Evolutionary conservation across 2,113 vertebrate genomes (phyloP).

Genomic region (Mugil cephalus): DNA sequence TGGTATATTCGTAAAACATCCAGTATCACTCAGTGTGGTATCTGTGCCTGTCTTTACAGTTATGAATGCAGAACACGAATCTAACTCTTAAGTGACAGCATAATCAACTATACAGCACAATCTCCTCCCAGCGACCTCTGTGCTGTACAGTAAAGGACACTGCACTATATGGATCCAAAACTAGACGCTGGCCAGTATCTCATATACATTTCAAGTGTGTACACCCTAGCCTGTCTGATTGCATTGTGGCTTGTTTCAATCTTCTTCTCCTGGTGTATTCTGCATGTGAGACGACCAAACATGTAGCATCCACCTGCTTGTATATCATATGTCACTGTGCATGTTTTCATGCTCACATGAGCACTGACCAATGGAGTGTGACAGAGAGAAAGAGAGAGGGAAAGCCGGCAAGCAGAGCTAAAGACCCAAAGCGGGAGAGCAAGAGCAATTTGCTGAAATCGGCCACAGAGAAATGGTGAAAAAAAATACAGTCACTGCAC

Average conservation of each 20-base stretch:
- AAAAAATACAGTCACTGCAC: neutral
- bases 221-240: neutral
- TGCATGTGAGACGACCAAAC: neutral
- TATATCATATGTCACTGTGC: neutral
- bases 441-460: constrained; percentile 19
- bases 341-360: neutral
- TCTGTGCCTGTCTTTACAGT: no score
- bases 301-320: neutral
- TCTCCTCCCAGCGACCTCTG: no score
- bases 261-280: neutral
- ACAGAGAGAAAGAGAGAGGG: neutral
- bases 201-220: no score
- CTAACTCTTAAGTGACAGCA: no score
- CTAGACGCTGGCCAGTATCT: no score
- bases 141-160: no score
- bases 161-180: no score
- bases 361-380: neutral
- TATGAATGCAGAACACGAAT: no score
- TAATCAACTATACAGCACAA: no score
- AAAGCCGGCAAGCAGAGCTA: neutral
- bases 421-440: neutral
- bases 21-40: no score
- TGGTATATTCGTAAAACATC: no score
- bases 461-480: constrained; percentile 8
- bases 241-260: neutral